Conservation (phyloP, 2,113 vertebrate genomes). For the Rhodinocichla rosea region DNA sequence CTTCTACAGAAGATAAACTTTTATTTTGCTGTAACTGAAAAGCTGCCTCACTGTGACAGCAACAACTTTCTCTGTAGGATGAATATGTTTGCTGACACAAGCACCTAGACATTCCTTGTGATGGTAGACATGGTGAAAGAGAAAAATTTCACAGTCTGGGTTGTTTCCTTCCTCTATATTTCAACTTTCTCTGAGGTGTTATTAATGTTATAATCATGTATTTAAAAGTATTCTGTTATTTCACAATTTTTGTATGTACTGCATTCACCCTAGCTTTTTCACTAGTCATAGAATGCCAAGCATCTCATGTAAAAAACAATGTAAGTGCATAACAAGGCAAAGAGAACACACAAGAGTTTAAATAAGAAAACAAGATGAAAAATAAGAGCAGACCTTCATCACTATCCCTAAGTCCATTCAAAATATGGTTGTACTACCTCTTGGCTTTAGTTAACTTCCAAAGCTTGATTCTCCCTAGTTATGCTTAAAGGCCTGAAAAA, state of each 20-base stretch:
- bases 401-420: background rate
- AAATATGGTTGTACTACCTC: background rate
- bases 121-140: background rate
- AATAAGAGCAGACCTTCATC: background rate
- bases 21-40: constrained; percentile 10
- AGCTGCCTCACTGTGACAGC: background rate
- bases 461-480: background rate
- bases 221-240: background rate
- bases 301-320: background rate
- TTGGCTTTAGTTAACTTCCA: background rate
- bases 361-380: background rate
- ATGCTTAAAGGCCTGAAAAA: background rate
- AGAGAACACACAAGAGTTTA: background rate
- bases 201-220: background rate
- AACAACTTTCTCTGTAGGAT: background rate
- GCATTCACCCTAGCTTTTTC: background rate
- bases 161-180: background rate
- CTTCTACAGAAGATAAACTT: constrained; percentile 29
- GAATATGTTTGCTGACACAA: background rate
- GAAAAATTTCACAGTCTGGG: background rate
- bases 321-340: background rate
- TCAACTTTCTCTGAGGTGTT: background rate
- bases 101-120: background rate
- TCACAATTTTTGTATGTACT: background rate
- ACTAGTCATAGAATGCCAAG: background rate